Evolutionary conservation across 2,113 vertebrate species (phyloP), one percentile per base, ranked within the genome.

Genomic region (Haemorhous mexicanus): DNA sequence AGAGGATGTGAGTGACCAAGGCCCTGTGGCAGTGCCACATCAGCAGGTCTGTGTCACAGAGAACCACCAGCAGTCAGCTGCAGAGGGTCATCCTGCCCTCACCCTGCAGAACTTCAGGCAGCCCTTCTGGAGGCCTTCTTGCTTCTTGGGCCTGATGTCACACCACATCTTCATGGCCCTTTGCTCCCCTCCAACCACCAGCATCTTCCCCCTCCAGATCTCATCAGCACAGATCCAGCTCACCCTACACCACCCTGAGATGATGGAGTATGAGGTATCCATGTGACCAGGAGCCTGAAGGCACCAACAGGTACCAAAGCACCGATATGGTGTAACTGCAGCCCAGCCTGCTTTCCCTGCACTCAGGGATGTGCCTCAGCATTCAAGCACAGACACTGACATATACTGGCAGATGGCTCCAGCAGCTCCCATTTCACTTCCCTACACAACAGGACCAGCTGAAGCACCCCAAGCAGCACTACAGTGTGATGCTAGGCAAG

Each of bases 371-470:
- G 0, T 13, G 18, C 33, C 33, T 46, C 52, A 78, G 68, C 44
- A 27, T 22, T 55, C 47, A 43, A 39, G 33, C 44, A 44, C 63
- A 70, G 53, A 75, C 17, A 46, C 50, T 78, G 52, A 62, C 0
- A 2, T 61, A 50, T 23, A 64, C 19, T 50, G 73, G 47, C 47
- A 86, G 59, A 59, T 23, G 26, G 61, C 52, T 68, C 44, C 76
- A 87, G 52, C 73, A 72, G 69, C 70, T 92, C 74, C 20, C 1
- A 0, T 37, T 80, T 76, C 16, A 4, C 58, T 82, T 68, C 58
- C 35, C 37, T 11, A 22, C 0, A 2, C 0, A 1, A 35, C 0
- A 84, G 66, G n/a, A 89, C n/a, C 68, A 89, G 37, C 47, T 67
- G 68, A 44, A 75, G 18, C 62, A 78, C 22, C 69, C 55, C 66